phyloP scores from a whole-genome alignment of 2,797 vertebrate genomes.

The Rhabdophis nuchalis region DNA sequence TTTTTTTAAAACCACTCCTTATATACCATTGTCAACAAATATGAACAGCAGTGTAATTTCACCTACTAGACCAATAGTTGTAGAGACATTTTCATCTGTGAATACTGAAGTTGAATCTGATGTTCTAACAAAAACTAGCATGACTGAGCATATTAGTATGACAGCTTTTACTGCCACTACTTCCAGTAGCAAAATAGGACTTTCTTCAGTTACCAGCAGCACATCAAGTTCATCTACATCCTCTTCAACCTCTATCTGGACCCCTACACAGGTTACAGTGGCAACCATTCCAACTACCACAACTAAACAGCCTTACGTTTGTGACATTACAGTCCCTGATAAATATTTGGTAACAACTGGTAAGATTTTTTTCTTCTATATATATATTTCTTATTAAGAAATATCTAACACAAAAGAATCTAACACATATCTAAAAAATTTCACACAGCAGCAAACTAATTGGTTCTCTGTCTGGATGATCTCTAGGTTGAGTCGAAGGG shows the following conservation, averaged over 20 bases:
- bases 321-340: conserved; percentile 84
- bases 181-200: conserved; percentile 40
- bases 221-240: conserved; percentile 48
- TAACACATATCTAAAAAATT: too few relatives aligned
- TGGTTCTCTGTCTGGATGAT: too few relatives aligned
- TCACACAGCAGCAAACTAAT: too few relatives aligned
- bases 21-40: conserved; percentile 35
- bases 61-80: conserved; percentile 25
- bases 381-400: neutral
- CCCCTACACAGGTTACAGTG: conserved; percentile 46
- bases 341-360: conserved; percentile 87
- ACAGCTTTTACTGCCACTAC: neutral
- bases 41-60: conserved; percentile 18
- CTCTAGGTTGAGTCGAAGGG: too few relatives aligned
- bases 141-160: neutral
- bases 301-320: conserved; percentile 80
- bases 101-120: conserved; percentile 26
- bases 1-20: conserved; percentile 13
- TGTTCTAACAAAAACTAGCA: conserved; percentile 1
- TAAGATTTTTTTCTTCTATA: conserved; percentile 66
- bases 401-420: too few relatives aligned
- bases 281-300: conserved; percentile 66
- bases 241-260: conserved; percentile 32
- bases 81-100: neutral
- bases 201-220: conserved; percentile 46